phyloP scores from a whole-genome alignment of 2,113 vertebrate genomes.

The Anser brachyrhynchus region DNA sequence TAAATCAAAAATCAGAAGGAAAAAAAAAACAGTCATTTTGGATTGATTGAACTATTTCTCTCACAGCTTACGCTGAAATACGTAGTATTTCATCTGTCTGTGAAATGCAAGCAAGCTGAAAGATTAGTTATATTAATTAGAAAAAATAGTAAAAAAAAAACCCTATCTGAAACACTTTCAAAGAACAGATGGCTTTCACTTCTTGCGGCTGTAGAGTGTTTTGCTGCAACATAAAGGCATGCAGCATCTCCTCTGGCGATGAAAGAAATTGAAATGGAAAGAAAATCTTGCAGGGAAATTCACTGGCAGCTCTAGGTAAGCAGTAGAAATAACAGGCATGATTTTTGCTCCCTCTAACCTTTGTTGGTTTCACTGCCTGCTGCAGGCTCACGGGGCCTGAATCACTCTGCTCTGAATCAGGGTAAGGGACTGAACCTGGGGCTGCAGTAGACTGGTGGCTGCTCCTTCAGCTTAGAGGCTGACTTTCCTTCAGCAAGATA shows the following conservation, averaged over 20 bases:
- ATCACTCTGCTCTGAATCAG: not conserved
- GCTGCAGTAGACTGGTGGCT: not conserved
- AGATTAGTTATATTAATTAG: conserved; percentile 17
- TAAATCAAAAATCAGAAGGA: not conserved
- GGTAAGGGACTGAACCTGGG: not conserved
- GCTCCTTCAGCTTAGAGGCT: not conserved
- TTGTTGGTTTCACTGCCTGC: not conserved
- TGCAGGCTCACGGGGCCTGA: not conserved
- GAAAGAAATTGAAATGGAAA: not conserved
- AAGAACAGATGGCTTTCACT: conserved; percentile 38
- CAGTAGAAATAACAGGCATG: not conserved
- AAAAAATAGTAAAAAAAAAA: not conserved
- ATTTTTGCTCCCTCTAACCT: not conserved
- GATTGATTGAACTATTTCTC: not conserved
- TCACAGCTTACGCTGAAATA: not conserved
- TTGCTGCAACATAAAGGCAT: conserved; percentile 12
- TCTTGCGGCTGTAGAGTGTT: not conserved
- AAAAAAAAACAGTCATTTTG: not conserved
- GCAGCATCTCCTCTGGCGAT: not conserved
- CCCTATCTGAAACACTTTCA: not conserved
- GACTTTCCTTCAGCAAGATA: not conserved
- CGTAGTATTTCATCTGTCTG: not conserved
- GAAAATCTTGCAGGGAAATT: not conserved
- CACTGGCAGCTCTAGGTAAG: not conserved
- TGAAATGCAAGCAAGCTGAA: not conserved